A percentile compares a stretch with the other conserved stretches of the same genome.
Conservation (phyloP, 2,797 vertebrate species). For the Pterois miles region DNA sequence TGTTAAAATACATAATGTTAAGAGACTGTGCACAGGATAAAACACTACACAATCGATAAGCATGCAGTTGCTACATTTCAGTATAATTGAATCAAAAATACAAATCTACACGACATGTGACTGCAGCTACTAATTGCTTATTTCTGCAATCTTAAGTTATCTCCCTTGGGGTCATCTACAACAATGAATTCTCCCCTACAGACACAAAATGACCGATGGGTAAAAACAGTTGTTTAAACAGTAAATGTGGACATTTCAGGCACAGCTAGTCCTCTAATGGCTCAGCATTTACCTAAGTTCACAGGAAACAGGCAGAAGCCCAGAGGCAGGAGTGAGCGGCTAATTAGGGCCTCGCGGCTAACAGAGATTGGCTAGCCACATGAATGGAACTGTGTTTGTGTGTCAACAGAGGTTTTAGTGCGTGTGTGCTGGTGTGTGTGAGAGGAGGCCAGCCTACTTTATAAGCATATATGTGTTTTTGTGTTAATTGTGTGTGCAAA, state of each 20-base stretch:
- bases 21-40: no score
- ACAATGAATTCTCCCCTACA: no score
- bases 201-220: no score
- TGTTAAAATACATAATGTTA: no score
- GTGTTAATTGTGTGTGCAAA: neutral
- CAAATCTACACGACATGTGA: neutral
- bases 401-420: slow-evolving; percentile 2
- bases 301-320: slow-evolving; percentile 17
- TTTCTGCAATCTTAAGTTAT: no score
- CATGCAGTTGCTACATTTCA: no score
- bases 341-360: neutral
- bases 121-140: neutral
- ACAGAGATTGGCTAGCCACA: neutral
- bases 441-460: neutral
- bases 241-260: slow-evolving; percentile 5
- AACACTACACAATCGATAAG: neutral
- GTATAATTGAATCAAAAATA: no score
- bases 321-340: neutral
- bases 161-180: no score
- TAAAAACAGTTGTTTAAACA: neutral
- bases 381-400: neutral
- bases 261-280: neutral
- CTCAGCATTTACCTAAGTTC: neutral
- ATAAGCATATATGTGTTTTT: neutral
- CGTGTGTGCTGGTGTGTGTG: neutral